Percentiles rank a stretch among this genome's conserved stretches.
Evolutionary conservation across 2,797 vertebrate genomes (phyloP).

Genomic region (Enteromius fasciolatus): DNA sequence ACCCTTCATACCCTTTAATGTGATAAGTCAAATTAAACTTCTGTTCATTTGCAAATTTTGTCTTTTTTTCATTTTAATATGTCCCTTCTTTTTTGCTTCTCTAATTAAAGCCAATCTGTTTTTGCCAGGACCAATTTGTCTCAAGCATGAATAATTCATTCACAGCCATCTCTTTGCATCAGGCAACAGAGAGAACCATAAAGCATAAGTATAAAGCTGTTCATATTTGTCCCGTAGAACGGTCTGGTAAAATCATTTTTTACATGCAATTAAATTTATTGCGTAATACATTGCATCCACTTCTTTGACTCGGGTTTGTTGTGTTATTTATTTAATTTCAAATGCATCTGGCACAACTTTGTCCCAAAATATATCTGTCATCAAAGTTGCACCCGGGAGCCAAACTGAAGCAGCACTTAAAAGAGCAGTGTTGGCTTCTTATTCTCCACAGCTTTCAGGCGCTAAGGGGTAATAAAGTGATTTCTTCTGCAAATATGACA

Average conservation of each 20-base stretch:
- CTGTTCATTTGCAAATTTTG: slow-evolving; percentile 43
- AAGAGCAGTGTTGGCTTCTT: slow-evolving; percentile 26
- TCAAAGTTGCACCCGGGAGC: slow-evolving; percentile 13
- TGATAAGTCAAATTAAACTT: slow-evolving; percentile 49
- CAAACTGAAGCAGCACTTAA: slow-evolving; percentile 14
- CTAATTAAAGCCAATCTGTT: slow-evolving; percentile 53
- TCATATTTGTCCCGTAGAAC: not conserved
- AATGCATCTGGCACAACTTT: slow-evolving; percentile 2
- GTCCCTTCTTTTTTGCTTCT: slow-evolving; percentile 29
- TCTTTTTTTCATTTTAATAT: slow-evolving; percentile 32
- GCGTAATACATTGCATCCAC: not conserved
- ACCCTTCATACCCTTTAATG: slow-evolving; percentile 33
- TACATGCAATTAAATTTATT: not conserved
- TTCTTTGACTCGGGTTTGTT: slow-evolving; percentile 4
- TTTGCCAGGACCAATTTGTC: slow-evolving; percentile 38
- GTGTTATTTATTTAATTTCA: slow-evolving; percentile 5
- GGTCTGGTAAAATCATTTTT: not conserved
- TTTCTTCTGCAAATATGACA: slow-evolving; percentile 16
- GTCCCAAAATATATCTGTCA: slow-evolving; percentile 28
- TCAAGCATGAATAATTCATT: slow-evolving; percentile 49
- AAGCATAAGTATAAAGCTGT: not conserved
- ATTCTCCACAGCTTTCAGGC: slow-evolving; percentile 32
- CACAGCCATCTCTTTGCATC: not conserved
- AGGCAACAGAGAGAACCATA: not conserved
- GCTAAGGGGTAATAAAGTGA: not conserved